A percentile compares a stretch with the other conserved stretches of the same genome.
Evolutionary conservation across 2,888 invertebrate species (phyloP).

Genomic region (Stratiomys singularior): DNA sequence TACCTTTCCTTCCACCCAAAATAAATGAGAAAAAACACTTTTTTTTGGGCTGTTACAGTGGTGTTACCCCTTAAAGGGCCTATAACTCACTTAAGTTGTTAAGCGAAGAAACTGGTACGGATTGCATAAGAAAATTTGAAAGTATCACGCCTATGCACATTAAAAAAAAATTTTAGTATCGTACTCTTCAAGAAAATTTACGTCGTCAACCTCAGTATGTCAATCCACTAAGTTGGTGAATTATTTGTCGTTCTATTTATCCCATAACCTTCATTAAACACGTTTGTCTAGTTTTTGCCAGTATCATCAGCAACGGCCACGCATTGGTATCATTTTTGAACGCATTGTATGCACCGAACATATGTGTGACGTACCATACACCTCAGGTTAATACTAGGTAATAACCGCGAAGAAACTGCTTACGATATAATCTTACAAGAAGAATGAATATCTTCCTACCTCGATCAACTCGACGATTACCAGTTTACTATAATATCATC

Average conservation of each 20-base stretch:
- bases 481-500: too few species aligned
- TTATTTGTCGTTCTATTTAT: slow-evolving; percentile 33
- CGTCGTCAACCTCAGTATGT: slow-evolving; percentile 6
- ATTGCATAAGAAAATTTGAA: too few species aligned
- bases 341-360: too few species aligned
- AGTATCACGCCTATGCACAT: too few species aligned
- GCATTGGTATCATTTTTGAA: not conserved
- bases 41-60: too few species aligned
- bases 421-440: not conserved
- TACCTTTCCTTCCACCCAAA: too few species aligned
- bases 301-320: not conserved
- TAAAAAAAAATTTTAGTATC: too few species aligned
- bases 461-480: not conserved
- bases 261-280: slow-evolving; percentile 44
- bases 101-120: too few species aligned
- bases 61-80: too few species aligned
- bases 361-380: not conserved
- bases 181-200: not conserved
- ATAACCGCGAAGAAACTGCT: not conserved
- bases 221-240: not conserved
- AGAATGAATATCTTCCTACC: too few species aligned
- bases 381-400: not conserved
- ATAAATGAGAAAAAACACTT: too few species aligned
- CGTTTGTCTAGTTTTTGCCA: slow-evolving; percentile 36
- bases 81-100: too few species aligned